phyloP scores from a whole-genome alignment of 2,113 vertebrate species.

The Lagopus muta region DNA sequence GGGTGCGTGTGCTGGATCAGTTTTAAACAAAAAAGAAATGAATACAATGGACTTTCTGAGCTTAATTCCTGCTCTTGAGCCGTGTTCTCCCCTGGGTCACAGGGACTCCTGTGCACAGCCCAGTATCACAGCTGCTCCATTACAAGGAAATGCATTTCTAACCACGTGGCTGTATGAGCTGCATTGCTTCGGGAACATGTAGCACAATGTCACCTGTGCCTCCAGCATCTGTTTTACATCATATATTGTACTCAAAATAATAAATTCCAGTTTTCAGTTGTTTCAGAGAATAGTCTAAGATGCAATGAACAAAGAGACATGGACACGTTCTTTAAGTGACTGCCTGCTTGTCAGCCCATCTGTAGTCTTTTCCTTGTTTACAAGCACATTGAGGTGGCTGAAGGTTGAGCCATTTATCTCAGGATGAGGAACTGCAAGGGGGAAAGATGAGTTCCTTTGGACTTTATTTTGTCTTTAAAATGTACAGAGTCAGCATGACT shows the following conservation, averaged over 20 bases:
- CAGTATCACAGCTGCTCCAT: neutral
- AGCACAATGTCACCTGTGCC: neutral
- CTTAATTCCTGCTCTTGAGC: neutral
- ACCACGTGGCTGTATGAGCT: neutral
- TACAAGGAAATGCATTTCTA: neutral
- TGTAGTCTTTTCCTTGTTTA: neutral
- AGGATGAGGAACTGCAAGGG: neutral
- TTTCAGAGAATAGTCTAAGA: neutral
- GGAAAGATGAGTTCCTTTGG: slow-evolving; percentile 20
- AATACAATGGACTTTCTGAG: neutral
- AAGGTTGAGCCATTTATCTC: slow-evolving; percentile 23
- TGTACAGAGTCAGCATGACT: neutral
- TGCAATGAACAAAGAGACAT: neutral
- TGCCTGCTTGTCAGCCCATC: neutral
- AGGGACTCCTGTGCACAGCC: neutral
- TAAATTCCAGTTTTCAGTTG: neutral
- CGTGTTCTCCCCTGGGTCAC: neutral
- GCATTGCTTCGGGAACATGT: neutral
- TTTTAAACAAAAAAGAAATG: neutral
- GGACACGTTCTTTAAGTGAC: neutral
- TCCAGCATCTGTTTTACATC: neutral
- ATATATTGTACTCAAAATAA: neutral
- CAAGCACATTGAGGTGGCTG: neutral
- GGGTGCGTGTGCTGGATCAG: accelerated
- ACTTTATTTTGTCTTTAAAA: slow-evolving; percentile 36